Evolutionary conservation across 2,888 invertebrate genomes (phyloP), one percentile per base, ranked within the genome.

Genomic region (Microctonus aethiopoides): DNA sequence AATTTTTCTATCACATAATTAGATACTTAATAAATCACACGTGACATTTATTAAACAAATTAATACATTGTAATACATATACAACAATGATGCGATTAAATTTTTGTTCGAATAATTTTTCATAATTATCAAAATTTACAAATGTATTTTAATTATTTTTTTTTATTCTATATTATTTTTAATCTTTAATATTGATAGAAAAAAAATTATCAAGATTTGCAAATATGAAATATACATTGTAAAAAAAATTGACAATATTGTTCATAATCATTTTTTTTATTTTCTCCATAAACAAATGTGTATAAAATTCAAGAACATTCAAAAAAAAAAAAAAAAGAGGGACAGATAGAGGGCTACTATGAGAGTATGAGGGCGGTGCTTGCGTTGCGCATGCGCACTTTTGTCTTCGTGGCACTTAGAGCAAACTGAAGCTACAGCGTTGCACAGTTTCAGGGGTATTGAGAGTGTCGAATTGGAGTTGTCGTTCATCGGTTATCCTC

Each of bases 301-400:
- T n/a, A n/a, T n/a, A n/a, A n/a, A n/a, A n/a, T n/a, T n/a, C n/a
- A n/a, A n/a, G n/a, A n/a, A n/a, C n/a, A n/a, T n/a, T n/a, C n/a
- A n/a, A n/a, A n/a, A n/a, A n/a, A n/a, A n/a, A n/a, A n/a, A n/a
- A n/a, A n/a, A n/a, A n/a, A n/a, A n/a, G n/a, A n/a, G n/a, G n/a
- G n/a, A n/a, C n/a, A n/a, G n/a, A n/a, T n/a, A n/a, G n/a, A n/a
- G n/a, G n/a, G n/a, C n/a, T n/a, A 29, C 7, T 29, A 29, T 5
- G 29, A 29, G 29, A 29, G 3, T 5, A 29, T 29, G 16, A n/a
- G n/a, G 46, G 46, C 46, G 46, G 46, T 20, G 46, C 46, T 20
- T 46, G 46, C 16, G 46, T 46, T 46, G 72, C 90, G 90, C 91
- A 89, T 90, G 92, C 91, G 91, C 89, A 89, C 81, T 89, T 82